These are phyloP conservation scores for Cebidichthys violaceus DNA, from an alignment of 2,113 vertebrate species.

Conservation along the genomic window DNA sequence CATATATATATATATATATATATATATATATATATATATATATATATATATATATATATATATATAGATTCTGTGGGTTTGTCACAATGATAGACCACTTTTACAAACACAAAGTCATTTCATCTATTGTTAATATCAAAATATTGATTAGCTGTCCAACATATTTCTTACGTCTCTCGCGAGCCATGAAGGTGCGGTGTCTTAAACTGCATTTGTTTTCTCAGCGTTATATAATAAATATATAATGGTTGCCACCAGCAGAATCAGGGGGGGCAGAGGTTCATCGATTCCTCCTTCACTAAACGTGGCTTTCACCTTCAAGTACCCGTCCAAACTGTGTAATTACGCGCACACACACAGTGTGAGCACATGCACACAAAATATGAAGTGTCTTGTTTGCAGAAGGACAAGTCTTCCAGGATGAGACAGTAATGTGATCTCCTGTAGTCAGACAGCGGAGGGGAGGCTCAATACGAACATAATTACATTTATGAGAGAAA, in stretches of 20 bases:
- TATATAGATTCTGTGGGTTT: neutral
- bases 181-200: neutral
- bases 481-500: conserved; percentile 77
- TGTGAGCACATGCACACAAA: neutral
- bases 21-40: no score
- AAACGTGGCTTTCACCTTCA: neutral
- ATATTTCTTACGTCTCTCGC: neutral
- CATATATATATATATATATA: no score
- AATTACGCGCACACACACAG: neutral
- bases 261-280: neutral
- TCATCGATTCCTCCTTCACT: neutral
- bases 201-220: neutral
- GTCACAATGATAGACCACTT: neutral
- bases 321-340: neutral
- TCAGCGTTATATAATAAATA: neutral
- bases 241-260: neutral
- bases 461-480: conserved; percentile 58
- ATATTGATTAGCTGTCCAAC: neutral
- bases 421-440: conserved; percentile 68
- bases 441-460: conserved; percentile 44
- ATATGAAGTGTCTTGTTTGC: conserved; percentile 31
- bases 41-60: no score
- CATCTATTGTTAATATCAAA: neutral
- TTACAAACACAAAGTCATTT: neutral
- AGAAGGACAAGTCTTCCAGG: conserved; percentile 39